Evolutionary conservation across 2,113 vertebrate species (phyloP), one percentile per base, ranked within the genome.

Genomic region (Toxotes jaculatrix): DNA sequence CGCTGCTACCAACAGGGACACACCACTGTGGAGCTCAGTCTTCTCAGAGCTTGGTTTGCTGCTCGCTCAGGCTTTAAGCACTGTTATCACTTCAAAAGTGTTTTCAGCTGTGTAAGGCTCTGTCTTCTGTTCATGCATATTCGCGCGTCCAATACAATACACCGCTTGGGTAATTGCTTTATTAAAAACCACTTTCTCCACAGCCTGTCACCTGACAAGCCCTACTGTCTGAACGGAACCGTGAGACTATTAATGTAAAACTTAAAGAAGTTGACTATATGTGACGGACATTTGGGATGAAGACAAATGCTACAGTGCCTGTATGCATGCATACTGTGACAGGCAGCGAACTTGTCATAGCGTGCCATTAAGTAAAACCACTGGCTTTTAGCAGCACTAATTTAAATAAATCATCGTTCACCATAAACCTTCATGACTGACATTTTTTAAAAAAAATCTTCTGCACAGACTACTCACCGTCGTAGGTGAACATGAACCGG

Each of bases 391-490:
- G 27, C 27, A 27, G 27, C 27, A 27, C 27, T 27, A 27, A 27
- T 27, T 27, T 27, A 27, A 27, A 27, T 57, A 43, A 76, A 79
- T 23, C 74, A 13, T 62, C 23, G 65, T 27, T 23, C 73, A 27
- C 55, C 69, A 67, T n/a, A 64, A 83, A 79, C 49, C 63, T 56
- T 7, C 31, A 38, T 11, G 34, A 64, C 62, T 62, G 62, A 71
- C 79, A 85, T 85, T 6, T 85, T 6, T 5, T 5, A n/a, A 34
- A 65, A 43, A 80, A 21, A 82, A 55, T 59, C 56, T 45, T 62
- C 43, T 21, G 38, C 0, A 73, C 53, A 34, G 60, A 79, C 53
- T 88, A 94, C 94, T 95, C 89, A 94, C 94, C 91, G 86, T 77
- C 66, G 59, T 71, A 45, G 61, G 60, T 83, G 74, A 68, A 77